Evolutionary conservation across 2,113 vertebrate genomes (phyloP).

Genomic region (Mola mola): DNA sequence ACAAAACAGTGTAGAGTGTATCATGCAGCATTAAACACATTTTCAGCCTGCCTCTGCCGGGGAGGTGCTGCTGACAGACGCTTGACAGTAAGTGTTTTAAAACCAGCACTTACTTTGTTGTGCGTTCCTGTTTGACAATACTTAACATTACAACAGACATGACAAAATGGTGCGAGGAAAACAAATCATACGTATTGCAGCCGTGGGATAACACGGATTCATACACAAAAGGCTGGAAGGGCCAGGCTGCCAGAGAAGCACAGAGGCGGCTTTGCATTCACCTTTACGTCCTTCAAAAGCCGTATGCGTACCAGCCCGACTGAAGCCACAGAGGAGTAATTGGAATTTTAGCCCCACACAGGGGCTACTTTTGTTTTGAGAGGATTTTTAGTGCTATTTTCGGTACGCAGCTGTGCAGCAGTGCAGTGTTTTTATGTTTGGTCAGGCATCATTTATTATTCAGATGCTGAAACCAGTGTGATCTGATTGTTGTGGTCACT

Average conservation of each 20-base stretch:
- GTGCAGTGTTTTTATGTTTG: slow-evolving; percentile 7
- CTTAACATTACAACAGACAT: slow-evolving; percentile 29
- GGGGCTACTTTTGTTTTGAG: neutral
- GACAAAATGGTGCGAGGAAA: slow-evolving; percentile 28
- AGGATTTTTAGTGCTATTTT: neutral
- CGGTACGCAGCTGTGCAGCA: no score
- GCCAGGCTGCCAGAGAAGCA: slow-evolving; percentile 22
- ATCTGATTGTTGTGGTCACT: no score
- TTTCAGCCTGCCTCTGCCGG: slow-evolving; percentile 10
- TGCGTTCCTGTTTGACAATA: slow-evolving; percentile 43
- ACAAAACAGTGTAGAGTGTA: neutral
- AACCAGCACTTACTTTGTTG: slow-evolving; percentile 10
- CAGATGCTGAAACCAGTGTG: neutral
- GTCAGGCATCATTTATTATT: neutral
- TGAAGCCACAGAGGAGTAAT: slow-evolving; percentile 40
- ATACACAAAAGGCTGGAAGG: slow-evolving; percentile 51
- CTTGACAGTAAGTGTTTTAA: slow-evolving; percentile 40
- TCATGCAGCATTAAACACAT: slow-evolving; percentile 15
- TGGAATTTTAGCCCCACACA: slow-evolving; percentile 40
- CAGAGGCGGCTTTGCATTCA: slow-evolving; percentile 54
- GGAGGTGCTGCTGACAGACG: slow-evolving; percentile 23
- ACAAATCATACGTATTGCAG: slow-evolving; percentile 29
- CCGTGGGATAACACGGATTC: slow-evolving; percentile 20
- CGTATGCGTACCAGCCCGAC: neutral
- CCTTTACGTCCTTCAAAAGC: slow-evolving; percentile 58